Evolutionary conservation across 2,797 vertebrate species (phyloP).

Genomic region (Muscicapa striata): DNA sequence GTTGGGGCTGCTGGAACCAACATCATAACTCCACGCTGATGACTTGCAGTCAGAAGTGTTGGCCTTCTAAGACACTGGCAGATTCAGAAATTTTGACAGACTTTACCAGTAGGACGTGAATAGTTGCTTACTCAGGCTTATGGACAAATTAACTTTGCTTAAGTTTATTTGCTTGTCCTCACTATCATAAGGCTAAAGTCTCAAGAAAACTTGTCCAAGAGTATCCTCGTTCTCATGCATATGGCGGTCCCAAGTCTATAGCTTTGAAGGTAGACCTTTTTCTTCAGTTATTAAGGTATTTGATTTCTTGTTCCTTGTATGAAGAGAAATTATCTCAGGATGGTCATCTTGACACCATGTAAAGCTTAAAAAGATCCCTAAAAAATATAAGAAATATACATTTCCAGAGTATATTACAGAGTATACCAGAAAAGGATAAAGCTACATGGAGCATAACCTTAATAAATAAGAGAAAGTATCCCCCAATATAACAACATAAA

Average conservation of each 20-base stretch:
- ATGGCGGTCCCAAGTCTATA: neutral
- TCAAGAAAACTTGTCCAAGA: neutral
- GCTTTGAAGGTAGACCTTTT: neutral
- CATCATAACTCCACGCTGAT: neutral
- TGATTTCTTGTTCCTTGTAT: neutral
- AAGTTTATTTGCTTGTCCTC: neutral
- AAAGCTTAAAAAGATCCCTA: neutral
- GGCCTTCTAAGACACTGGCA: neutral
- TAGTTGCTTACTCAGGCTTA: rapidly evolving
- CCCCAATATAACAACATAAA: neutral
- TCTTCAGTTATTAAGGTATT: neutral
- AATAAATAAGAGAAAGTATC: neutral
- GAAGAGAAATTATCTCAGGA: neutral
- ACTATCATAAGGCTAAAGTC: neutral
- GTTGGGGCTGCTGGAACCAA: neutral
- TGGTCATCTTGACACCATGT: neutral
- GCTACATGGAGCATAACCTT: neutral
- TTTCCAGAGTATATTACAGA: neutral
- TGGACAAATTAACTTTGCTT: no score
- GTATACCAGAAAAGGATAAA: neutral
- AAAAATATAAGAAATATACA: neutral
- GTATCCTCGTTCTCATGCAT: neutral
- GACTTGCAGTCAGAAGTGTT: neutral
- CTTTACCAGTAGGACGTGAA: neutral
- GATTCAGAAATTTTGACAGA: neutral